These are phyloP conservation scores for Lasiommata megera DNA, from an alignment of 2,888 invertebrate genomes.

Conservation along the genomic window DNA sequence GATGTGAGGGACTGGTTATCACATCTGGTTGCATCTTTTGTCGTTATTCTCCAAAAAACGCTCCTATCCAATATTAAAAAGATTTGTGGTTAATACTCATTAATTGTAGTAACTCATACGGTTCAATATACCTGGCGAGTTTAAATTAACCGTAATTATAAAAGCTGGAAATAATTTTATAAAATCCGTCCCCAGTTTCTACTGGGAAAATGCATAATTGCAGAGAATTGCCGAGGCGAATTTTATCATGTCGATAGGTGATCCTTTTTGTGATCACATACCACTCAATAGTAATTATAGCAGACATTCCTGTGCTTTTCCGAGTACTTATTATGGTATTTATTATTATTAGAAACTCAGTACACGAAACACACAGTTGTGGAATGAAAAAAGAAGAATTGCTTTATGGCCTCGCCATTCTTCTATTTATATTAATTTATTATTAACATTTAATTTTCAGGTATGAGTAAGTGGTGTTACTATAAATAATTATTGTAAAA, in stretches of 20 bases:
- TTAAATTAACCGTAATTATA: background rate
- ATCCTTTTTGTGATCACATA: background rate
- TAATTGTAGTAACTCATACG: too few species aligned
- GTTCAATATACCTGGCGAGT: too few species aligned
- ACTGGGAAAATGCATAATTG: conserved; percentile 4
- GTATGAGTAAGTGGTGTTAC: too few species aligned
- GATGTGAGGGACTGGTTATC: too few species aligned
- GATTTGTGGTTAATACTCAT: too few species aligned
- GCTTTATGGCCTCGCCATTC: background rate
- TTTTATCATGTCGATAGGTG: background rate
- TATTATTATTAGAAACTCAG: background rate
- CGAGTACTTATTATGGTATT: background rate
- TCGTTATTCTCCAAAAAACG: too few species aligned
- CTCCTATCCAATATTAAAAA: too few species aligned
- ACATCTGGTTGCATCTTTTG: too few species aligned
- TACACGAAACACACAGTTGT: background rate
- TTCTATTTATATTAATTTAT: too few species aligned
- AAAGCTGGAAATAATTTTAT: background rate
- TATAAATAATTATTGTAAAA: too few species aligned
- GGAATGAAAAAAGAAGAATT: background rate
- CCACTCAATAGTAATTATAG: conserved; percentile 1
- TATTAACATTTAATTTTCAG: too few species aligned
- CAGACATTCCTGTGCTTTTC: background rate
- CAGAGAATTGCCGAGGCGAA: background rate
- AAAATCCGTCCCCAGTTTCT: background rate